These are phyloP conservation scores for Pachliopta kotzebuea DNA, from an alignment of 2,888 invertebrate genomes.

Conservation along the genomic window DNA sequence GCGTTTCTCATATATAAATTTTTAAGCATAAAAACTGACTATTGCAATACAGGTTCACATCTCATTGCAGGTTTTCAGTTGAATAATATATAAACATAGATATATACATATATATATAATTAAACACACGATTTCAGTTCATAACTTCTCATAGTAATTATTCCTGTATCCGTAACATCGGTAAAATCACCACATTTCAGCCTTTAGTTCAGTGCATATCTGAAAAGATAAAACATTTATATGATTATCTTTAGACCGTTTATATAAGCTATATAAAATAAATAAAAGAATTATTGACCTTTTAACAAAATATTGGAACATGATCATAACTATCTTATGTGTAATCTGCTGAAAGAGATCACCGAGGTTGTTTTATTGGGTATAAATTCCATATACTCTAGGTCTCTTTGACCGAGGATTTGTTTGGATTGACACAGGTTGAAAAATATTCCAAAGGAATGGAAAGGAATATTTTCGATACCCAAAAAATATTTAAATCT, in stretches of 20 bases:
- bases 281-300: too few species aligned
- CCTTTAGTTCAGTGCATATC: conserved; percentile 26
- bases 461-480: too few species aligned
- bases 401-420: too few species aligned
- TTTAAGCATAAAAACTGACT: not conserved
- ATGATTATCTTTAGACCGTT: not conserved
- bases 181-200: conserved; percentile 27
- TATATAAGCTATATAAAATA: too few species aligned
- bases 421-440: too few species aligned
- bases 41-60: not conserved
- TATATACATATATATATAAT: conserved; percentile 1
- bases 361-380: too few species aligned
- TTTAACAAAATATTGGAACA: too few species aligned
- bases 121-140: conserved; percentile 7
- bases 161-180: conserved; percentile 26
- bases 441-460: too few species aligned
- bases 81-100: not conserved
- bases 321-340: too few species aligned
- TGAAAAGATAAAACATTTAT: conserved; percentile 3
- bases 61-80: not conserved
- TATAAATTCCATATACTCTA: too few species aligned
- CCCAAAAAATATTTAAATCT: too few species aligned
- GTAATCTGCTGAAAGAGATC: too few species aligned
- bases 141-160: conserved; percentile 16
- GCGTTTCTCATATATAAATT: not conserved